Base-by-base conservation (phyloP, 2,888 invertebrate species). In the Philereme vetulata region DNA sequence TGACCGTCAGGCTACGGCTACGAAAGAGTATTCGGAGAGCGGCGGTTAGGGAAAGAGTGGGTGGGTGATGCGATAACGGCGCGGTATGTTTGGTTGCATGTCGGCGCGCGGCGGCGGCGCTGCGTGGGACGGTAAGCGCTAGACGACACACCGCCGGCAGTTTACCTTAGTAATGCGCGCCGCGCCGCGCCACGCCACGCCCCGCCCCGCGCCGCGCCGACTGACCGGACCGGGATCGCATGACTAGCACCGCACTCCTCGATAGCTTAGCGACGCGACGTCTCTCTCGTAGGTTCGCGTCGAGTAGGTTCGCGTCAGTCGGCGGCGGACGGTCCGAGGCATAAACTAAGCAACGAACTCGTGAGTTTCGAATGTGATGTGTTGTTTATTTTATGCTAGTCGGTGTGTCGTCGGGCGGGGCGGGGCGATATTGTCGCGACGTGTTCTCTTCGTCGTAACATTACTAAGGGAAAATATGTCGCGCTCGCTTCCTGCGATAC, bases 391-490 rank as follows among this genome's bases (percentile, higher is more conserved):
- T 7, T 11, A 32, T 9, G 55, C 45, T 46, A 5, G 55, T 33
- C 47, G 49, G 51, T 32, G 42, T 33, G 57, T n/a, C 51, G 61
- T 21, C 51, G 65, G 6, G 38, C 8, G 5, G 38, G 38, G 55
- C 61, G 65, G 46, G 43, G 59, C 56, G 76, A 72, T 72, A 34
- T 21, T n/a, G n/a, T 40, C 77, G 72, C 72, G 75, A 68, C 67
- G 70, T 76, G 74, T 72, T 67, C 21, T 21, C 21, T 21, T 21
- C 21, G 21, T 76, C 77, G 75, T 76, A 77, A 86, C 90, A 90
- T 90, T 92, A 91, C 91, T 91, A 91, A 92, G 91, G 91, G 88
- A 88, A 91, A 90, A 87, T 86, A 65, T 78, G 82, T 82, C 85
- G 84, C 85, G 86, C 78, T 78, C 85, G 83, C 85, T 83, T 81